Base-by-base conservation (phyloP, 2,888 invertebrate genomes). In the Lissonota sp. region DNA sequence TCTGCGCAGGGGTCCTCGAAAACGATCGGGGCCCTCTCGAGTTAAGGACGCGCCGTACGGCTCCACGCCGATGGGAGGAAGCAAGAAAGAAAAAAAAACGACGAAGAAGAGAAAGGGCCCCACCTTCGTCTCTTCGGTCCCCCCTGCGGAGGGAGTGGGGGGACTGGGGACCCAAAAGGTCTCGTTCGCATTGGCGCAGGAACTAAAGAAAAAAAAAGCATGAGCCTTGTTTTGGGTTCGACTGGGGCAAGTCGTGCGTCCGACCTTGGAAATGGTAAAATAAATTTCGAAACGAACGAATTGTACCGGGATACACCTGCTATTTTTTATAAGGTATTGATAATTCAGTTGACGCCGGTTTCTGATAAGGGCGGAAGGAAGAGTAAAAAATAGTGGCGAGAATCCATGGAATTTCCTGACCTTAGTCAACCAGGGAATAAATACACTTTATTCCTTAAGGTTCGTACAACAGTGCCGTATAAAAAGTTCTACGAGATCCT, bases 1-100 rank as follows among this genome's bases (percentile, higher is more conserved):
- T 55, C 77, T 66, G 78, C 66, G 62, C 78, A 74, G 74, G 70
- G 78, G 81, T 78, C 70, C 81, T 78, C 78, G 81, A 81, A 78
- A 81, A 74, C 70, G 73, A 81, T 71, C 74, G 78, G 69, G 80
- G 78, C 49, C 46, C 74, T 66, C 74, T 71, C 39, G 66, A 72
- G 78, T 69, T 51, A 55, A 71, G 67, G 66, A 55, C 60, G 53
- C n/a, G 5, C 40, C 16, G 49, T 14, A 10, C 46, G 64, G 57
- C 64, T 40, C 53, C 4, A 57, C 49, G 53, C 44, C 26, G 58
- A 10, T 60, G 60, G 66, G 26, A 67, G 60, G 73, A 66, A 74
- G 69, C 64, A 72, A 81, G 80, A 74, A 72, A 81, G 80, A 74
- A 51, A 57, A 55, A 57, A 71, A 73, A 57, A 67, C 60, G 44